These are phyloP conservation scores for Diachrysia chrysitis DNA, from an alignment of 2,888 invertebrate genomes.

Conservation along the genomic window DNA sequence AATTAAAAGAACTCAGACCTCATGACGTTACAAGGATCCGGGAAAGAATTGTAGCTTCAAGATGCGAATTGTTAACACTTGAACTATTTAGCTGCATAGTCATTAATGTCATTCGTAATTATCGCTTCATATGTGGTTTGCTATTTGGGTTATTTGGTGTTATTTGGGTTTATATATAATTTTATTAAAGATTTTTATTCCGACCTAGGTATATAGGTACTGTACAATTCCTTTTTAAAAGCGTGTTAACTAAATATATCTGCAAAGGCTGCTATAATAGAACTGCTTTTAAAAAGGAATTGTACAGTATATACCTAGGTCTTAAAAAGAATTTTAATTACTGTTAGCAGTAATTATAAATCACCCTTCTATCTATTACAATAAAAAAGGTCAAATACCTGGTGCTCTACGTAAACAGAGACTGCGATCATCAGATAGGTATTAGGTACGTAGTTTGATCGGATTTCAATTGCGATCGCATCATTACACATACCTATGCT, in stretches of 20 bases:
- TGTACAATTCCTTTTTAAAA: no score
- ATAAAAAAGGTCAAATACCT: conserved; percentile 1
- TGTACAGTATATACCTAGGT: no score
- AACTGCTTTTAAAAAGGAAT: not conserved
- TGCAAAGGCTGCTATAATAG: no score
- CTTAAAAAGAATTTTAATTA: conserved; percentile 10
- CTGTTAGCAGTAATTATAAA: not conserved
- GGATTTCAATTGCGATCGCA: not conserved
- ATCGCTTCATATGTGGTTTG: not conserved
- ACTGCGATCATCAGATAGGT: not conserved
- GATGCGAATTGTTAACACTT: conserved; percentile 19
- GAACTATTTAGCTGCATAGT: conserved; percentile 5
- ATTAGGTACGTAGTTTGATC: not conserved
- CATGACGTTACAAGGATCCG: conserved; percentile 52
- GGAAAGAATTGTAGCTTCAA: conserved; percentile 35
- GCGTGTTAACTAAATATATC: no score
- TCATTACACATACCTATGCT: not conserved
- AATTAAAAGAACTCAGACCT: conserved; percentile 42
- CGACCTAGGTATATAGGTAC: no score
- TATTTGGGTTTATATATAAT: not conserved
- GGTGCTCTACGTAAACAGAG: not conserved
- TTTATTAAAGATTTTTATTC: no score
- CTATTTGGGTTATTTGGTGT: not conserved
- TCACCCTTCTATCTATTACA: not conserved
- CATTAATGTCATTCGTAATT: conserved; percentile 18